Evolutionary conservation across 2,888 invertebrate genomes (phyloP), one percentile per base, ranked within the genome.

Genomic region (Phasia obesa): DNA sequence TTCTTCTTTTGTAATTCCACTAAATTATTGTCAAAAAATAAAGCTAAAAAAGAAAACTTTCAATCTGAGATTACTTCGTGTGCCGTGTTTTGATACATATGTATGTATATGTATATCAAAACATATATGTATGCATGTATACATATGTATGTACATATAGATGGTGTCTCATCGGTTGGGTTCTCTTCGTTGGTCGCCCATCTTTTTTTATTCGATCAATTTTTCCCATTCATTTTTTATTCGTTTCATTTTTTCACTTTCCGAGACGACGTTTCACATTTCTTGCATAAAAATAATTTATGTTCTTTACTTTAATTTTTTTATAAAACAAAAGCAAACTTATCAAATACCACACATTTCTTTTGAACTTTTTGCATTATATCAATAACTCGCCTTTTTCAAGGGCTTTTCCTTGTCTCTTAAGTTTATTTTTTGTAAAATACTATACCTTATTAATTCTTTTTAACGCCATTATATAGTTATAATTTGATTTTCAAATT

Each of bases 391-490:
- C 77, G 73, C 38, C n/a, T 76, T 85, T 85, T 80, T 78, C 49
- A 71, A 64, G 84, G 83, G 75, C 74, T 80, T 74, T 60, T 71
- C 78, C 69, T 83, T 80, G 85, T 85, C n/a, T 42, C 42, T 44
- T 13, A 67, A 84, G 84, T 75, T 31, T 78, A 65, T 86, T 86
- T 85, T 84, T 17, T 65, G 57, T 25, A 25, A 84, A 84, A 85
- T 74, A 88, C 90, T 89, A 88, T 90, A 90, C 90, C 97, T 97
- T 97, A 95, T 97, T 97, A 95, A 97, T 97, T 96, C 97, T 95
- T 95, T 97, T 97, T 96, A 97, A 96, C 95, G 97, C 97, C 97
- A 97, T 97, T 95, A 94, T 91, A 88, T 89, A 87, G 59, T 88
- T 88, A 88, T 87, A 89, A 90, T 89, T 89, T 90, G 88, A 90